Conservation (phyloP, 1,140 invertebrate genomes). For the Temnothorax nylanderi region DNA sequence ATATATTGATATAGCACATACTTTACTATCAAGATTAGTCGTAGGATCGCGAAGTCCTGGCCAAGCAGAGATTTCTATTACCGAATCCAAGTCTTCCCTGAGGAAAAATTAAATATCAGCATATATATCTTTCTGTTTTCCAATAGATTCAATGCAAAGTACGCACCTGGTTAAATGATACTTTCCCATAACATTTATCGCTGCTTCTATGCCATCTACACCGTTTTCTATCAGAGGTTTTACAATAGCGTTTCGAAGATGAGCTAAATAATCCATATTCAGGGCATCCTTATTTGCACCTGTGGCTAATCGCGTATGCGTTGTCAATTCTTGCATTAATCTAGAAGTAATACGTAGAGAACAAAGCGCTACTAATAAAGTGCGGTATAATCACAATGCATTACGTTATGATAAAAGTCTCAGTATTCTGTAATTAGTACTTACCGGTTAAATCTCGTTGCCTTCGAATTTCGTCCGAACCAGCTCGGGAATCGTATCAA, state of each 20-base stretch:
- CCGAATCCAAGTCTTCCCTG: conserved; percentile 95
- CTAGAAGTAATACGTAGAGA: conserved; percentile 64
- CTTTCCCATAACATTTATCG: conserved; percentile 91
- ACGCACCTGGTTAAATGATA: conserved; percentile 96
- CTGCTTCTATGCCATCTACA: conserved; percentile 89
- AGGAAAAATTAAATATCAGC: conserved; percentile 1
- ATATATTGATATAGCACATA: conserved; percentile 77
- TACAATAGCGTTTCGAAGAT: conserved; percentile 90
- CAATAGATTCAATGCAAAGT: conserved; percentile 85
- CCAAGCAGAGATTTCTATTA: conserved; percentile 95
- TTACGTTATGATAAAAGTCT: not conserved
- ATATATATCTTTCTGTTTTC: conserved; percentile 1
- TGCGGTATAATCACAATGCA: not conserved
- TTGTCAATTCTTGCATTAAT: conserved; percentile 81
- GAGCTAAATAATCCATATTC: conserved; percentile 93
- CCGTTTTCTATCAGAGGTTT: conserved; percentile 90
- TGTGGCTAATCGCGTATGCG: conserved; percentile 84
- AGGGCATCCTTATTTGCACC: conserved; percentile 92
- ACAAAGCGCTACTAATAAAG: not conserved
- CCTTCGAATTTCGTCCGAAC: conserved; percentile 97
- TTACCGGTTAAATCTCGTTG: conserved; percentile 91
- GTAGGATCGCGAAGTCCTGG: conserved; percentile 91
- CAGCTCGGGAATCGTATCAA: conserved; percentile 97
- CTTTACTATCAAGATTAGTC: conserved; percentile 92
- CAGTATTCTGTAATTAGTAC: conserved; percentile 76